phyloP scores from a whole-genome alignment of 1,140 invertebrate genomes.

The Mizuhopecten yessoensis region DNA sequence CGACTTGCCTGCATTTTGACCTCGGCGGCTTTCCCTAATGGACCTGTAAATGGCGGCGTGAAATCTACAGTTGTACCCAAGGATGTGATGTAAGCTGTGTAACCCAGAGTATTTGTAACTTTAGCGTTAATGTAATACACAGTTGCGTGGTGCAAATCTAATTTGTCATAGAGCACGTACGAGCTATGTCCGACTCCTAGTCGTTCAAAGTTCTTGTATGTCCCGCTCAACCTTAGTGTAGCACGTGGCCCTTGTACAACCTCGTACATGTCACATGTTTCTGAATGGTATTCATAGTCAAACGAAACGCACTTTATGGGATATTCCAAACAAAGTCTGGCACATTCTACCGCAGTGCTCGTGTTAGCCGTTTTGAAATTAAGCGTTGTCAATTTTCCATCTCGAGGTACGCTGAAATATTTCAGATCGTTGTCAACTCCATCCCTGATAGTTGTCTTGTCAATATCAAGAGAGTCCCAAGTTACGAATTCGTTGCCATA shows the following conservation, averaged over 20 bases:
- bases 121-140: conserved; percentile 66
- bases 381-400: conserved; percentile 63
- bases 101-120: conserved; percentile 63
- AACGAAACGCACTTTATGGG: conserved; percentile 65
- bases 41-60: conserved; percentile 66
- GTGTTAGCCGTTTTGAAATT: conserved; percentile 43
- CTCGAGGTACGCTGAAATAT: conserved; percentile 60
- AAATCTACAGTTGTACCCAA: conserved; percentile 67
- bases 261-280: conserved; percentile 62
- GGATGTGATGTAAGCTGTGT: conserved; percentile 60
- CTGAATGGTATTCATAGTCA: conserved; percentile 64
- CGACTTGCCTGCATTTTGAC: conserved; percentile 56
- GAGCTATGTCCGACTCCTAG: conserved; percentile 60
- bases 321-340: conserved; percentile 58
- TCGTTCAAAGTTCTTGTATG: conserved; percentile 67
- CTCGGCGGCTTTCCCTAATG: conserved; percentile 32
- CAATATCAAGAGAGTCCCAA: conserved; percentile 58
- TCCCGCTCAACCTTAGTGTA: conserved; percentile 57
- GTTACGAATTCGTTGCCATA: conserved; percentile 60
- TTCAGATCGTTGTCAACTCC: conserved; percentile 44
- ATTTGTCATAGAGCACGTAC: conserved; percentile 56
- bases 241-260: conserved; percentile 61
- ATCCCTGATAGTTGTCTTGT: conserved; percentile 50
- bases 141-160: conserved; percentile 60
- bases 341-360: conserved; percentile 56